A percentile compares a stretch with the other conserved stretches of the same genome.
Evolutionary conservation across 2,888 invertebrate species (phyloP).

Genomic region (Hirtodrosophila duncani): DNA sequence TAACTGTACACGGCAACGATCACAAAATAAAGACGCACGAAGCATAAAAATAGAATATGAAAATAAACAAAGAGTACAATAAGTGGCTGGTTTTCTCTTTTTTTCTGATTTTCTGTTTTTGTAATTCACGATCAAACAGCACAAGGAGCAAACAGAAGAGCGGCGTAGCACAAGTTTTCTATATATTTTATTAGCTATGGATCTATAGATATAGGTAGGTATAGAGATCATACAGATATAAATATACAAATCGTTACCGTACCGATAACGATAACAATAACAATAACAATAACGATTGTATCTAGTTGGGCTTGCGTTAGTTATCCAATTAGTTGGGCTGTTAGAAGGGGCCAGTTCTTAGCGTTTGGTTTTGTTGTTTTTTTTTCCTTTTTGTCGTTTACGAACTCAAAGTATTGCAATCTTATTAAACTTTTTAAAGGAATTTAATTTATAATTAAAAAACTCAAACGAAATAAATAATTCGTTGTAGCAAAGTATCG

Average conservation of each 20-base stretch:
- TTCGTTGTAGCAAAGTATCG: not conserved
- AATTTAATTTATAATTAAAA: slow-evolving; percentile 26
- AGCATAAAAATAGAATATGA: slow-evolving; percentile 47
- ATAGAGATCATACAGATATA: too few species aligned
- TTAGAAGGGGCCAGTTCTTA: slow-evolving; percentile 6
- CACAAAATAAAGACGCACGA: slow-evolving; percentile 21
- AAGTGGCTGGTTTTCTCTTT: too few species aligned
- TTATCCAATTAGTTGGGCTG: too few species aligned
- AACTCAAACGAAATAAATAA: slow-evolving; percentile 27
- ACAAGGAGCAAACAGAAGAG: not conserved
- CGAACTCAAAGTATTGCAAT: slow-evolving; percentile 74
- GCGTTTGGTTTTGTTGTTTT: slow-evolving; percentile 2
- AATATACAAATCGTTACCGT: too few species aligned
- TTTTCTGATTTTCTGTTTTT: slow-evolving; percentile 14
- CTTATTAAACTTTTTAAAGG: slow-evolving; percentile 49
- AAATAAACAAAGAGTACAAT: slow-evolving; percentile 56
- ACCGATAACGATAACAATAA: too few species aligned
- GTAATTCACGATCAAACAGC: slow-evolving; percentile 1
- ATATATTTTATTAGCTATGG: slow-evolving; percentile 2
- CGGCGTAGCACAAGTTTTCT: not conserved
- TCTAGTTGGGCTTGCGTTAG: too few species aligned
- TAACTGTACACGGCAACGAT: slow-evolving; percentile 37
- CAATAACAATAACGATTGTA: too few species aligned
- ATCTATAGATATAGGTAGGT: too few species aligned
- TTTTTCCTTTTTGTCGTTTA: slow-evolving; percentile 4